Percentiles rank a stretch among this genome's conserved stretches.
Conservation (phyloP, 2,888 invertebrate genomes). For the Eucriotettix oculatus region DNA sequence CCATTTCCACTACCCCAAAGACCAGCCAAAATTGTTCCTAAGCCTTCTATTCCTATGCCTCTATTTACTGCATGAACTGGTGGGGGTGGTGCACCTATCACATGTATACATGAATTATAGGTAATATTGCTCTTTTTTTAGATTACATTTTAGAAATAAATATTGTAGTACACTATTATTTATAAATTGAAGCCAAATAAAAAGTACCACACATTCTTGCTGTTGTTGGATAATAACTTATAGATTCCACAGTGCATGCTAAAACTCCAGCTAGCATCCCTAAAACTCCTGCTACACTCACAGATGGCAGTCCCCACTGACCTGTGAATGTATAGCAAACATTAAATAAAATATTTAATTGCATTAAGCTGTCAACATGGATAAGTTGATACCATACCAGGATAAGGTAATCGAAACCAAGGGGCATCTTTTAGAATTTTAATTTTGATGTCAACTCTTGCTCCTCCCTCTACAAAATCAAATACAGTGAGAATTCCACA, state of each 20-base stretch:
- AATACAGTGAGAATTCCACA: constrained; percentile 52
- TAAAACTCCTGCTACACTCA: constrained; percentile 48
- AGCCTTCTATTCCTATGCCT: constrained; percentile 68
- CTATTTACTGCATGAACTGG: constrained; percentile 77
- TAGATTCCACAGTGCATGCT: constrained; percentile 64
- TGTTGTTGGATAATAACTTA: constrained; percentile 84
- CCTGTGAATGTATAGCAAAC: constrained; percentile 26
- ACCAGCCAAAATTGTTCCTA: constrained; percentile 70
- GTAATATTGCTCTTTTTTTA: not conserved
- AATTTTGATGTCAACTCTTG: constrained; percentile 54
- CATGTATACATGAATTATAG: not conserved
- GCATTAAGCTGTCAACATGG: not conserved
- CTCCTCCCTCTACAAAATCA: constrained; percentile 42
- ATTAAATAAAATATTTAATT: no score
- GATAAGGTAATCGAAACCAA: constrained; percentile 69
- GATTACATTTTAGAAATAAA: not conserved
- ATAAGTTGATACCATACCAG: constrained; percentile 31
- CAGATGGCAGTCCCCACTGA: constrained; percentile 61
- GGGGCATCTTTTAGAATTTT: constrained; percentile 52
- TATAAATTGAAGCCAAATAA: no score
- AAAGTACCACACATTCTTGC: constrained; percentile 55
- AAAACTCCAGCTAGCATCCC: constrained; percentile 65
- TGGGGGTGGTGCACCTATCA: constrained; percentile 56
- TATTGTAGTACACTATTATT: not conserved
- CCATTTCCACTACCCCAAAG: constrained; percentile 77